These are phyloP conservation scores for Heliothis peltigera DNA, from an alignment of 2,888 invertebrate genomes.

Conservation along the genomic window DNA sequence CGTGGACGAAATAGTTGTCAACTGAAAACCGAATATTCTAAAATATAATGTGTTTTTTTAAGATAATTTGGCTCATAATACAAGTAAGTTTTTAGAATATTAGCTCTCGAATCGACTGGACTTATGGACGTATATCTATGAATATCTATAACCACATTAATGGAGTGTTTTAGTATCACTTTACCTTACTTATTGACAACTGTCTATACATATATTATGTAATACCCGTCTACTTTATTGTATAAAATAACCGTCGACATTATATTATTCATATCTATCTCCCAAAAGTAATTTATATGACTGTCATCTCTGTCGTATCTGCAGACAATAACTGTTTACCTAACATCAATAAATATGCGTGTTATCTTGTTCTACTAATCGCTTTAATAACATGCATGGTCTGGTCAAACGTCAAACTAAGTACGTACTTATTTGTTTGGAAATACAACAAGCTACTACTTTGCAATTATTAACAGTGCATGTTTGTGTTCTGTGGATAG, in stretches of 20 bases:
- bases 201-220: slow-evolving; percentile 49
- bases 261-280: slow-evolving; percentile 39
- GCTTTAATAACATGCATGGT: slow-evolving; percentile 76
- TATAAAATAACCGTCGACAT: slow-evolving; percentile 24
- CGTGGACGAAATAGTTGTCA: too few relatives aligned
- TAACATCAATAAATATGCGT: slow-evolving; percentile 38
- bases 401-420: slow-evolving; percentile 67
- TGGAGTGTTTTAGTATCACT: slow-evolving; percentile 44
- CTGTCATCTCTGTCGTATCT: slow-evolving; percentile 34
- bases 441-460: slow-evolving; percentile 41
- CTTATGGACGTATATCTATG: slow-evolving; percentile 54
- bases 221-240: slow-evolving; percentile 34
- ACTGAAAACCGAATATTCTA: too few relatives aligned
- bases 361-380: slow-evolving; percentile 53
- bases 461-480: slow-evolving; percentile 51
- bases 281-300: slow-evolving; percentile 37
- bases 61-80: slow-evolving; percentile 35
- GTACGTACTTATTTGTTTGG: slow-evolving; percentile 51
- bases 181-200: slow-evolving; percentile 33
- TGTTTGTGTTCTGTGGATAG: slow-evolving; percentile 54
- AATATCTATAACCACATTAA: slow-evolving; percentile 40
- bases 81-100: slow-evolving; percentile 32
- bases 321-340: slow-evolving; percentile 28
- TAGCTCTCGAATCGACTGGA: slow-evolving; percentile 57
- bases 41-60: too few relatives aligned